Percentiles rank a stretch among this genome's conserved stretches.
phyloP scores from a whole-genome alignment of 1,140 invertebrate species.

The Anastatus disparis region DNA sequence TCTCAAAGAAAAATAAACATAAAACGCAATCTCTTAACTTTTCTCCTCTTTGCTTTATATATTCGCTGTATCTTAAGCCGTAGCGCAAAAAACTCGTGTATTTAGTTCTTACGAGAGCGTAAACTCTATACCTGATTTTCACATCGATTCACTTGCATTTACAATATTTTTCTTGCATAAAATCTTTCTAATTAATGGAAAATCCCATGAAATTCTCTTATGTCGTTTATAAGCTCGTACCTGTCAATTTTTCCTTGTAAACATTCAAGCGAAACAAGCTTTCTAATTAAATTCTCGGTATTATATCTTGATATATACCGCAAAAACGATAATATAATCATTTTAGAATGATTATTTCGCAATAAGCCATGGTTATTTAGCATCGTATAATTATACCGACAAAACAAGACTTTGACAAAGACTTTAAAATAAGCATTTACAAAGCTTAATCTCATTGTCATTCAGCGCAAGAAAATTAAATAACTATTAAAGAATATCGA shows the following conservation, averaged over 20 bases:
- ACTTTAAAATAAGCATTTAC: too few relatives aligned
- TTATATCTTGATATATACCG: not conserved
- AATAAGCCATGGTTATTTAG: too few relatives aligned
- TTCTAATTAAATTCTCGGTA: not conserved
- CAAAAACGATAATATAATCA: too few relatives aligned
- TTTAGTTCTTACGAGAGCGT: not conserved
- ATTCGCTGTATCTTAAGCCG: not conserved
- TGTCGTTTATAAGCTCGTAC: too few relatives aligned
- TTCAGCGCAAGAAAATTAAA: too few relatives aligned
- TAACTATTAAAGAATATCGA: too few relatives aligned
- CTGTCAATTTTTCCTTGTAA: not conserved
- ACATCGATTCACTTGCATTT: not conserved
- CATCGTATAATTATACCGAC: too few relatives aligned
- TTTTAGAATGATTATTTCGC: not conserved
- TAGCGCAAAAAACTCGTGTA: not conserved
- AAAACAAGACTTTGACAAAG: too few relatives aligned
- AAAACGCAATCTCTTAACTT: not conserved
- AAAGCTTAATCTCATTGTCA: too few relatives aligned
- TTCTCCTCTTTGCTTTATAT: not conserved
- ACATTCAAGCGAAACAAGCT: not conserved
- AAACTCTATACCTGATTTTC: not conserved
- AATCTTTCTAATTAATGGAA: not conserved
- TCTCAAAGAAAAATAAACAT: too few relatives aligned
- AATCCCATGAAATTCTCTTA: too few relatives aligned
- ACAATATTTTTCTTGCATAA: not conserved